These are phyloP conservation scores for Onchidella celtica DNA, from an alignment of 2,888 invertebrate species.

Conservation along the genomic window DNA sequence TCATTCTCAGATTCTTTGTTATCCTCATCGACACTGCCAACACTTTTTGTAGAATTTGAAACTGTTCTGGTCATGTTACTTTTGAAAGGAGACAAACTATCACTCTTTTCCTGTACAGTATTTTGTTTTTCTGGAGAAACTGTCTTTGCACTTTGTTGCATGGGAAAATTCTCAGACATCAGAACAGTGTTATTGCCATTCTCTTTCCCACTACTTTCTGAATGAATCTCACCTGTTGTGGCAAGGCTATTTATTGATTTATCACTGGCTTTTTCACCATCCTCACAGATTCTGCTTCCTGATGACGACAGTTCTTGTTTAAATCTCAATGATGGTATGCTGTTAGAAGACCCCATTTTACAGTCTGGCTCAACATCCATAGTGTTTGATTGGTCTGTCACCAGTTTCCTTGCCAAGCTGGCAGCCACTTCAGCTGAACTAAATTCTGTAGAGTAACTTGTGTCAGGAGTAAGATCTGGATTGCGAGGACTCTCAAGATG, in stretches of 20 bases:
- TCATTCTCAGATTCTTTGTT: neutral
- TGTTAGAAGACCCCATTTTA: neutral
- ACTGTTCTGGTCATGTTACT: neutral
- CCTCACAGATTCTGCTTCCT: too few species aligned
- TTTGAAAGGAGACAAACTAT: neutral
- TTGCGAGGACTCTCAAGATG: neutral
- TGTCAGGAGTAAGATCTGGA: neutral
- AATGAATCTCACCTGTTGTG: neutral
- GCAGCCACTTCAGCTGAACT: slow-evolving; percentile 43
- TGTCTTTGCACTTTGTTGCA: neutral
- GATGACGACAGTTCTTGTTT: neutral
- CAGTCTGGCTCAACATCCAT: neutral
- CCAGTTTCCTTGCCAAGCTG: slow-evolving; percentile 21
- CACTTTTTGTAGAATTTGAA: neutral
- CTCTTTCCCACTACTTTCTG: neutral
- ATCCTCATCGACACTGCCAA: neutral
- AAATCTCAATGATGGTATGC: neutral
- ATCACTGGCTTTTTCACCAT: neutral
- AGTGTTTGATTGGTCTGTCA: neutral
- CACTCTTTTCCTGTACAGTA: neutral
- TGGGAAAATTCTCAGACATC: too few species aligned
- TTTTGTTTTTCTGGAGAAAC: neutral
- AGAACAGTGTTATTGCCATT: too few species aligned
- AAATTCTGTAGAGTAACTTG: slow-evolving; percentile 27
- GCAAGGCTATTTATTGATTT: neutral